These are phyloP conservation scores for Parasteatoda tepidariorum DNA, from an alignment of 1,140 invertebrate genomes.

Conservation along the genomic window DNA sequence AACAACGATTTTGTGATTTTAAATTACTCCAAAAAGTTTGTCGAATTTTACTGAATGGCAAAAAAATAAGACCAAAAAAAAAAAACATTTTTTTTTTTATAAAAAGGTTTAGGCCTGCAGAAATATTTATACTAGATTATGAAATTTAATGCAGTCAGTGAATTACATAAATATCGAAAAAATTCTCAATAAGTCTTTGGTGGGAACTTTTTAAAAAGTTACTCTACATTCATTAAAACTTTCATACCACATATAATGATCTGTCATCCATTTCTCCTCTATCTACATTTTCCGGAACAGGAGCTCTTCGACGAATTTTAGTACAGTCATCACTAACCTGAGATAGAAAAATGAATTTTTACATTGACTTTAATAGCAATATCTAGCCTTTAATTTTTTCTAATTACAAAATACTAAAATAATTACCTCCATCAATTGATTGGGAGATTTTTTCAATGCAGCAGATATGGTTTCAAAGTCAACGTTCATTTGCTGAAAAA, in stretches of 20 bases:
- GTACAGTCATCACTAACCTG: conserved; percentile 80
- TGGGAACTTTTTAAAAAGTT: too few species aligned
- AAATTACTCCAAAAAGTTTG: too few species aligned
- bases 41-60: too few species aligned
- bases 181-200: too few species aligned
- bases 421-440: conserved; percentile 78
- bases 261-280: conserved; percentile 80
- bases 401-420: background rate
- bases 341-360: background rate
- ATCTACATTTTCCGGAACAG: conserved; percentile 85
- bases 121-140: too few species aligned
- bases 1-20: too few species aligned
- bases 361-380: background rate
- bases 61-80: too few species aligned
- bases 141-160: too few species aligned
- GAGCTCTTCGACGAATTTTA: conserved; percentile 84
- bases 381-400: background rate
- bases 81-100: too few species aligned
- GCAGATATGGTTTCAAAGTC: conserved; percentile 79
- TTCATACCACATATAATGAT: conserved; percentile 82
- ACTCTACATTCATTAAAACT: too few species aligned
- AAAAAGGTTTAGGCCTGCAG: too few species aligned
- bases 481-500: conserved; percentile 72
- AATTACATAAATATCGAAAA: too few species aligned
- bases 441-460: conserved; percentile 81